Percentiles rank a stretch among this genome's conserved stretches.
phyloP scores from a whole-genome alignment of 2,113 vertebrate species.

The Rynchops niger region DNA sequence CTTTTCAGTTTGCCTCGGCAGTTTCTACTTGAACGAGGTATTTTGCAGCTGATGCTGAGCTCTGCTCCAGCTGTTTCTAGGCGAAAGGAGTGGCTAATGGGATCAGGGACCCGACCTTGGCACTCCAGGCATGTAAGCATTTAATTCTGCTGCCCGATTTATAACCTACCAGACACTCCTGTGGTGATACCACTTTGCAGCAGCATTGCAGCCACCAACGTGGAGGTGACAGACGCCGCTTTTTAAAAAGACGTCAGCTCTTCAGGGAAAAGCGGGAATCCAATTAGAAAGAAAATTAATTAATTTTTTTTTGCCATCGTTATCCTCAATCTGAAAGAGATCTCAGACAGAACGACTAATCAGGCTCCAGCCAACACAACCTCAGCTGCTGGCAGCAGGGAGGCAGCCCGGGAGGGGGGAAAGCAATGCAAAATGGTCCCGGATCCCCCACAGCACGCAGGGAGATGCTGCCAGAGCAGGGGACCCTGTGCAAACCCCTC shows the following conservation, averaged over 20 bases:
- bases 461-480: neutral
- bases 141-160: constrained; percentile 48
- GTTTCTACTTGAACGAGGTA: neutral
- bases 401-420: neutral
- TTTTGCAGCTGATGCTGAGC: constrained; percentile 13
- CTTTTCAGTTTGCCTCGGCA: neutral
- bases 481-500: fast-evolving
- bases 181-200: neutral
- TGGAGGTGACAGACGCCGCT: neutral
- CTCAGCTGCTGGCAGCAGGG: neutral
- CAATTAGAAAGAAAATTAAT: constrained; percentile 40
- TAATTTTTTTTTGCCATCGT: neutral
- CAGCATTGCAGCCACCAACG: neutral
- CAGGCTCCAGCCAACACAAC: neutral
- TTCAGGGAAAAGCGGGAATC: neutral
- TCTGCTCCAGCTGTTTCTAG: constrained; percentile 24
- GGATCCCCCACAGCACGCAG: fast-evolving
- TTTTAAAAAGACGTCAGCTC: constrained; percentile 3
- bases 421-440: neutral
- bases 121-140: constrained; percentile 4
- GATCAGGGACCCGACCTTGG: constrained; percentile 25
- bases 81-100: neutral
- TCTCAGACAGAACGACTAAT: constrained; percentile 5
- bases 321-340: constrained; percentile 16
- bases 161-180: constrained; percentile 6